Evolutionary conservation across 2,113 vertebrate species (phyloP), one percentile per base, ranked within the genome.

Genomic region (Rostratula benghalensis): DNA sequence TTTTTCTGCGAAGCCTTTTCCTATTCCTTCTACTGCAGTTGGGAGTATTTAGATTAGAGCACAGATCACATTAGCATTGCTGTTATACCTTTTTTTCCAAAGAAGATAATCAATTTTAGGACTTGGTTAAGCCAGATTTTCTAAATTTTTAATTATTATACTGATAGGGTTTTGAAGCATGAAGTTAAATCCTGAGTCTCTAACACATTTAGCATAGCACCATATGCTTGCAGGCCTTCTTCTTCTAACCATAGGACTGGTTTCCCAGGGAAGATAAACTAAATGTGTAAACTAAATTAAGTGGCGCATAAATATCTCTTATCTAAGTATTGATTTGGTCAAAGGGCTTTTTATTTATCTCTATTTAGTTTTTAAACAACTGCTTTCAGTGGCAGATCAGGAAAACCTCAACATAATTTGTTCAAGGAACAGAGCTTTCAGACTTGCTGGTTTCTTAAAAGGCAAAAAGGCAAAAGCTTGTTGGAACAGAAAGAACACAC

Each of bases 401-500:
- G 61, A 89, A 95, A 88, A 87, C 10, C 27, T 94, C 56, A 76
- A 45, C 25, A 60, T 15, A 75, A 48, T 53, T 73, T 68, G 33
- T 77, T 78, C 43, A 83, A 89, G 61, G 6, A 80, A 54, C 0
- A 45, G 12, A 90, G 28, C 13, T 80, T 80, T 54, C 54, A 85
- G 48, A 87, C 25, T n/a, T 84, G 61, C 59, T 35, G 28, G 22
- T 89, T 94, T 79, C 63, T 83, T 43, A 50, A 63, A 70, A 56
- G 5, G 8, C 12, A 81, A 50, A 63, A 70, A 56, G 5, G 8
- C 12, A 81, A 73, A 89, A 90, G 37, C 46, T 86, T 54, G 17
- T 57, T 92, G 60, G 50, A 91, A 73, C 14, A 90, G 41, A 88
- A 96, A 33, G 57, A 86, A 43, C 31, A 87, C 10, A 25, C 24